phyloP scores from a whole-genome alignment of 1,140 invertebrate genomes.

The Megalonaias nervosa region DNA sequence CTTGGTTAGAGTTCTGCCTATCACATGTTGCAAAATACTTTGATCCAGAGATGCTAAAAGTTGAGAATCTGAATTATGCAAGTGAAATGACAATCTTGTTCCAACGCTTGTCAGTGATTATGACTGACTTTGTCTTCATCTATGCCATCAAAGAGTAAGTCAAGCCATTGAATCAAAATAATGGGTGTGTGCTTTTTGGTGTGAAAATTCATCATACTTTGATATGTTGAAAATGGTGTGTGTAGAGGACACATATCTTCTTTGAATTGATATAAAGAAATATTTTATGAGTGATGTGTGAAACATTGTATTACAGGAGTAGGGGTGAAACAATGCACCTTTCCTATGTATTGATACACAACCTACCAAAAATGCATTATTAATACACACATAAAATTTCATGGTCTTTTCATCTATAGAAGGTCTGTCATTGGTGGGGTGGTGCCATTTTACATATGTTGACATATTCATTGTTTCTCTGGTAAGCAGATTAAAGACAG shows the following conservation, averaged over 20 bases:
- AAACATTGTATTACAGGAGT: background rate
- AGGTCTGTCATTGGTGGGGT: no score
- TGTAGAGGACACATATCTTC: background rate
- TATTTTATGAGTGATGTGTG: background rate
- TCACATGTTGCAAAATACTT: conserved; percentile 84
- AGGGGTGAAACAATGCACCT: background rate
- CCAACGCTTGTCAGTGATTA: conserved; percentile 92
- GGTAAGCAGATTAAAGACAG: no score
- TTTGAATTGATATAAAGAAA: no score
- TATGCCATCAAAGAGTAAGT: conserved; percentile 80
- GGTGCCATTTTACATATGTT: no score
- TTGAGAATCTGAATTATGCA: conserved; percentile 89
- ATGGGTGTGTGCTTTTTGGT: background rate
- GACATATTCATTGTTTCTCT: no score
- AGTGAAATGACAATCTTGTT: conserved; percentile 88
- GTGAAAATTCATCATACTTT: background rate
- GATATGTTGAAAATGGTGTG: background rate
- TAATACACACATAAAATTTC: no score
- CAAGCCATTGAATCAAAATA: background rate
- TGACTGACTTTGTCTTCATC: conserved; percentile 87
- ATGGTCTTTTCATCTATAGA: no score
- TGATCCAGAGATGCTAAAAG: conserved; percentile 90
- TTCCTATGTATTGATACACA: no score
- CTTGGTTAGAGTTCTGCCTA: conserved; percentile 94
- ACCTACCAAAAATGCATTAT: no score